phyloP scores from a whole-genome alignment of 2,113 vertebrate species.

The Phalacrocorax aristotelis region DNA sequence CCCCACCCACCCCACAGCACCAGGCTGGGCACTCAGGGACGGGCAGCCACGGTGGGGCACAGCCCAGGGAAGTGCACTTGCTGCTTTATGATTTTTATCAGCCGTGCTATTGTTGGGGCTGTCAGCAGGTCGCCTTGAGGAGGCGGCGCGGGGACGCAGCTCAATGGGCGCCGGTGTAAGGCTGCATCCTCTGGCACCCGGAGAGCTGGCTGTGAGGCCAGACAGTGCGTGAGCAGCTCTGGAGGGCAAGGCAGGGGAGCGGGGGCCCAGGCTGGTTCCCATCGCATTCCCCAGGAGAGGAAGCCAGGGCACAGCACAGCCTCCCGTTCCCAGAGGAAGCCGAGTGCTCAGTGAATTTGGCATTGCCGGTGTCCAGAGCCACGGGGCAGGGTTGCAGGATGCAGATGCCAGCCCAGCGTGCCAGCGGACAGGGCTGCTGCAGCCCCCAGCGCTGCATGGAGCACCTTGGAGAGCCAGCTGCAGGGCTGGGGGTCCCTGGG shows the following conservation, averaged over 20 bases:
- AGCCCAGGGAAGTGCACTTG: neutral
- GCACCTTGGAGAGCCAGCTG: rapidly evolving
- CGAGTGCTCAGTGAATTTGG: rapidly evolving
- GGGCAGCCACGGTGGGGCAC: rapidly evolving
- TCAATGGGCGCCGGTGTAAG: neutral
- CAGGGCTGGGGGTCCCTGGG: neutral
- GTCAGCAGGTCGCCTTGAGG: neutral
- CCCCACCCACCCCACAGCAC: neutral
- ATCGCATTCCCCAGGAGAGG: neutral
- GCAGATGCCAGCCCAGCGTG: neutral
- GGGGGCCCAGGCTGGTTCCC: neutral
- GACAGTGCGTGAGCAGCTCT: neutral
- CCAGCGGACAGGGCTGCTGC: neutral
- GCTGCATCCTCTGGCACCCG: neutral
- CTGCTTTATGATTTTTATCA: neutral
- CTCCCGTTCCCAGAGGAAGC: neutral
- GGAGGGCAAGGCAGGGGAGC: neutral
- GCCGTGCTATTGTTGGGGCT: neutral
- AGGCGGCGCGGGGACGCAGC: rapidly evolving
- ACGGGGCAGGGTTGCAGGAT: neutral
- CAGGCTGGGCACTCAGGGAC: neutral
- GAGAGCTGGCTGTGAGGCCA: neutral
- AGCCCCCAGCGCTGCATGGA: rapidly evolving
- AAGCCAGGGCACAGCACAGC: neutral
- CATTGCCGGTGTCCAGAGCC: neutral